These are phyloP conservation scores for Cremastinae sp. DNA, from an alignment of 2,888 invertebrate species.

Conservation along the genomic window DNA sequence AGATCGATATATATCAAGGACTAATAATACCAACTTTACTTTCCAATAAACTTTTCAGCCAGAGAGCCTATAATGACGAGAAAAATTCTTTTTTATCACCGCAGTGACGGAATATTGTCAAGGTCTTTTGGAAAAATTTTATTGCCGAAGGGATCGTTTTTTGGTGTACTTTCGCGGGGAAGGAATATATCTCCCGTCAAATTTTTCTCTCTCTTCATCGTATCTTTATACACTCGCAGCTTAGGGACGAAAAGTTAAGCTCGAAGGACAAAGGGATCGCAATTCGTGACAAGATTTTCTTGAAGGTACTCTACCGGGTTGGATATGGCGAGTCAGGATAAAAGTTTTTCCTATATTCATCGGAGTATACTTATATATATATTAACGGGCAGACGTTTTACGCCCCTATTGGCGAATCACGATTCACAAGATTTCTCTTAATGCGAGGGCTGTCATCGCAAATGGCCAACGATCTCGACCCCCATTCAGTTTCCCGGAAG, in stretches of 20 bases:
- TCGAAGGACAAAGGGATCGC: slow-evolving; percentile 31
- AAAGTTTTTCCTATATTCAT: slow-evolving; percentile 22
- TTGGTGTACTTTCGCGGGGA: no score
- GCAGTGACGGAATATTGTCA: no score
- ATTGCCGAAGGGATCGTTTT: no score
- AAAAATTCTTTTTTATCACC: no score
- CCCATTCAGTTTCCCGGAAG: slow-evolving; percentile 16
- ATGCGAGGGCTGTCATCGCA: slow-evolving; percentile 7
- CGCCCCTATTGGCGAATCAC: slow-evolving; percentile 11
- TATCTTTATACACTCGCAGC: slow-evolving; percentile 36
- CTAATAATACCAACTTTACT: no score
- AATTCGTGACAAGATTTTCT: slow-evolving; percentile 21
- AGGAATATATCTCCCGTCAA: no score
- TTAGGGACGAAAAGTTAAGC: slow-evolving; percentile 48
- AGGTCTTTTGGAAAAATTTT: no score
- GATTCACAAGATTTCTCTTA: slow-evolving; percentile 34
- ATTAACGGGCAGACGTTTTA: no score
- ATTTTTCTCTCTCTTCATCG: neutral
- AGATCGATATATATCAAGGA: no score
- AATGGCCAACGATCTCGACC: slow-evolving; percentile 22
- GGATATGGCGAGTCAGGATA: neutral
- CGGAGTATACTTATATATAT: neutral
- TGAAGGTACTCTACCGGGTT: slow-evolving; percentile 26
- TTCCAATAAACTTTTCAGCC: no score
- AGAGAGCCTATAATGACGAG: no score